These are phyloP conservation scores for Cosmia pyralina DNA, from an alignment of 2,888 invertebrate species.

Conservation along the genomic window DNA sequence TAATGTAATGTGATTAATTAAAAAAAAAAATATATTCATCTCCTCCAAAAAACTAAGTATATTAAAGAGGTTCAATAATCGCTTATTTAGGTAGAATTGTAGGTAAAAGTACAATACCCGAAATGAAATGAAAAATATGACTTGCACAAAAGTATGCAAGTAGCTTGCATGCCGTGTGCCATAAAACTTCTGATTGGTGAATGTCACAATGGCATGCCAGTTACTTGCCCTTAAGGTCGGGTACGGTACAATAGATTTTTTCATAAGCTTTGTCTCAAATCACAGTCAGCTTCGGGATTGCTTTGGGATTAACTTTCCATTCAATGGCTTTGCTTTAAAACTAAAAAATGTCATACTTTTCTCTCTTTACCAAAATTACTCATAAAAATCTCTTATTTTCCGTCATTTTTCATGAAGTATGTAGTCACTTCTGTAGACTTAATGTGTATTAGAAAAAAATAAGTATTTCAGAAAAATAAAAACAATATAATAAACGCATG, in stretches of 20 bases:
- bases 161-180: too few relatives aligned
- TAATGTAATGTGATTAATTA: too few relatives aligned
- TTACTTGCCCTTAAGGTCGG: too few relatives aligned
- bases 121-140: too few relatives aligned
- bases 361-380: constrained; percentile 7
- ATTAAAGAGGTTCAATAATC: too few relatives aligned
- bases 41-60: too few relatives aligned
- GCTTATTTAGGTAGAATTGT: too few relatives aligned
- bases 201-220: too few relatives aligned
- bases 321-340: constrained; percentile 76
- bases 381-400: not conserved
- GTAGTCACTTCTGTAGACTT: constrained; percentile 15
- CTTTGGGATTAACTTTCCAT: constrained; percentile 75
- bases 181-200: not conserved
- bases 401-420: constrained; percentile 4
- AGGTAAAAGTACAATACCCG: too few relatives aligned
- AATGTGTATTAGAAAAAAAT: not conserved
- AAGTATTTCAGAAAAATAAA: not conserved
- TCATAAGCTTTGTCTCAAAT: constrained; percentile 62
- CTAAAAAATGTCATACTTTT: constrained; percentile 46
- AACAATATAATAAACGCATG: too few relatives aligned
- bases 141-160: too few relatives aligned
- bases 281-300: constrained; percentile 76
- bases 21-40: too few relatives aligned
- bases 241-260: constrained; percentile 26